phyloP scores from a whole-genome alignment of 2,113 vertebrate species.

The Bubo scandiacus region DNA sequence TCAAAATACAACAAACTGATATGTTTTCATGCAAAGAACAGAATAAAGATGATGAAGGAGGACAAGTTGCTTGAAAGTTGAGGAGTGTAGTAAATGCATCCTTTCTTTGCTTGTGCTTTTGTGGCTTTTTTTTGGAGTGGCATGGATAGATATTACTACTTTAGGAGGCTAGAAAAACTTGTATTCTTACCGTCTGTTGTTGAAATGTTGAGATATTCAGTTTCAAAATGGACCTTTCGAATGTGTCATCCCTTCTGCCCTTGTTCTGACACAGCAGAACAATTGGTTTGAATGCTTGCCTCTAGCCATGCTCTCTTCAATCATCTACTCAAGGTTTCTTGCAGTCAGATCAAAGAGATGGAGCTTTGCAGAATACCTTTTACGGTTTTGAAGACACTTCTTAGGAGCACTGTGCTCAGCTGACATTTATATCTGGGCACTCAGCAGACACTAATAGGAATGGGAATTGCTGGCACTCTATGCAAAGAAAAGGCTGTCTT shows the following conservation, averaged over 20 bases:
- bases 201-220: not conserved
- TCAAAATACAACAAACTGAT: not conserved
- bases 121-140: not conserved
- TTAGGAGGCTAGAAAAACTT: not conserved
- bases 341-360: conserved; percentile 5
- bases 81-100: not conserved
- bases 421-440: conserved; percentile 6
- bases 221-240: not conserved
- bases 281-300: conserved; percentile 15
- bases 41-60: not conserved
- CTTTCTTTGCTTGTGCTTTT: not conserved
- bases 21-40: not conserved
- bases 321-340: conserved; percentile 8
- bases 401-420: not conserved
- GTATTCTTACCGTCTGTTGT: not conserved
- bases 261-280: conserved; percentile 29
- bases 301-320: not conserved
- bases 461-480: not conserved
- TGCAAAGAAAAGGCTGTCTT: not conserved
- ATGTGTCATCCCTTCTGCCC: not conserved
- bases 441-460: not conserved
- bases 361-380: conserved; percentile 23
- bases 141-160: not conserved
- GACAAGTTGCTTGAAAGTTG: not conserved
- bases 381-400: not conserved